These are phyloP conservation scores for Artemia sinica DNA, from an alignment of 2,888 invertebrate species.

Conservation along the genomic window DNA sequence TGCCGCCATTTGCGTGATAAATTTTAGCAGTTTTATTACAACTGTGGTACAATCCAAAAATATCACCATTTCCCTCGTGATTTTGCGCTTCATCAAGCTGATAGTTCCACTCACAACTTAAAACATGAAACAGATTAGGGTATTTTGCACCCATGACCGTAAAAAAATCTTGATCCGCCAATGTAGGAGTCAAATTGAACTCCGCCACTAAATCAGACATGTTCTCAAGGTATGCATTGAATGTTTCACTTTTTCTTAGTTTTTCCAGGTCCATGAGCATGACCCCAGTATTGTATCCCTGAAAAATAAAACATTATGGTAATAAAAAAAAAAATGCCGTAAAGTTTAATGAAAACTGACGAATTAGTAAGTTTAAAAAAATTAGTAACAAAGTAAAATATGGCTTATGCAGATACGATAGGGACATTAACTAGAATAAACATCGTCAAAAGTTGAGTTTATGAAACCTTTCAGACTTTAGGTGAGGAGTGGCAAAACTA, in stretches of 20 bases:
- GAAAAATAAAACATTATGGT: neutral
- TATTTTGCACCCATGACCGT: slow-evolving; percentile 2
- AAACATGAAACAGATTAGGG: neutral
- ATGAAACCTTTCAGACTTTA: too few relatives aligned
- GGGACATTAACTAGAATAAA: too few relatives aligned
- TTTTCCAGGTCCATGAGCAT: neutral
- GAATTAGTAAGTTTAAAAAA: too few relatives aligned
- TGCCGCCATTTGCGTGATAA: neutral
- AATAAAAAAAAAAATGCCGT: too few relatives aligned
- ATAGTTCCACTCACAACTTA: neutral
- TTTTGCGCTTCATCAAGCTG: neutral
- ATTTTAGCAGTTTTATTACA: neutral
- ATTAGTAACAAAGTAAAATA: too few relatives aligned
- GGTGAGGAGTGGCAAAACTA: too few relatives aligned
- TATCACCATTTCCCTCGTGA: neutral
- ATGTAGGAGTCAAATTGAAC: neutral
- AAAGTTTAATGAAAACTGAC: too few relatives aligned
- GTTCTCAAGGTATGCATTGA: neutral
- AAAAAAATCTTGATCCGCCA: slow-evolving; percentile 11
- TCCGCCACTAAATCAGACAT: neutral
- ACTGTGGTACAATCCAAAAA: neutral
- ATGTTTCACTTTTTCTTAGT: neutral
- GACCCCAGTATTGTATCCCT: neutral
- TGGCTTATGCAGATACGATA: too few relatives aligned
- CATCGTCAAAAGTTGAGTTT: too few relatives aligned